These are phyloP conservation scores for Agrotis puta DNA, from an alignment of 2,888 invertebrate genomes.

Conservation along the genomic window DNA sequence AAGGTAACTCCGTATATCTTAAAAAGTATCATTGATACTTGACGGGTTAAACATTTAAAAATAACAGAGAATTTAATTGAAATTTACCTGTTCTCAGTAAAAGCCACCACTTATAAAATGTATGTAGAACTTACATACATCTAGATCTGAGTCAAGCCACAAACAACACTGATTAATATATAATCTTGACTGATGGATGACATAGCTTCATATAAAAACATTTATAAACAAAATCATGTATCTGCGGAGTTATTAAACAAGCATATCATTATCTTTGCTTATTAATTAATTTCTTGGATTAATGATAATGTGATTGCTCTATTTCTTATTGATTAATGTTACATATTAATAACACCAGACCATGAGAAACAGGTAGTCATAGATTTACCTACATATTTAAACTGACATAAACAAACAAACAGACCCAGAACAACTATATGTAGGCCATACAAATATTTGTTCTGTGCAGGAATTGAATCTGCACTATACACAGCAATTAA, in stretches of 20 bases:
- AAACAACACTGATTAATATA: slow-evolving; percentile 12
- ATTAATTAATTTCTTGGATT: slow-evolving; percentile 7
- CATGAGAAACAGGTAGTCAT: too few species aligned
- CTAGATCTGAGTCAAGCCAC: not conserved
- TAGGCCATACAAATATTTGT: too few species aligned
- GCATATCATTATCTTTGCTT: not conserved
- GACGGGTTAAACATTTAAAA: too few species aligned
- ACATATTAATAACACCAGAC: too few species aligned
- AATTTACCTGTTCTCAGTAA: not conserved
- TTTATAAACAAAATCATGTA: slow-evolving; percentile 30
- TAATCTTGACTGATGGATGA: not conserved
- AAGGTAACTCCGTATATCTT: too few species aligned
- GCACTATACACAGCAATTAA: too few species aligned
- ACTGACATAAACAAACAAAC: too few species aligned
- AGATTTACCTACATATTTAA: too few species aligned
- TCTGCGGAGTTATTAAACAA: not conserved
- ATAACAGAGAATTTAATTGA: too few species aligned
- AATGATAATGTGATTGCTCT: slow-evolving; percentile 10
- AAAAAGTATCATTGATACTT: too few species aligned
- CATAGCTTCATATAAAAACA: not conserved
- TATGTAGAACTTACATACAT: not conserved
- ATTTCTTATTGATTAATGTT: slow-evolving; percentile 9
- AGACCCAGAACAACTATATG: too few species aligned
- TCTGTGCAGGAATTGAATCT: too few species aligned
- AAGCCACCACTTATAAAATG: not conserved